These are phyloP conservation scores for Noctilio leporinus DNA, from an alignment of 2,113 vertebrate genomes.

Conservation along the genomic window DNA sequence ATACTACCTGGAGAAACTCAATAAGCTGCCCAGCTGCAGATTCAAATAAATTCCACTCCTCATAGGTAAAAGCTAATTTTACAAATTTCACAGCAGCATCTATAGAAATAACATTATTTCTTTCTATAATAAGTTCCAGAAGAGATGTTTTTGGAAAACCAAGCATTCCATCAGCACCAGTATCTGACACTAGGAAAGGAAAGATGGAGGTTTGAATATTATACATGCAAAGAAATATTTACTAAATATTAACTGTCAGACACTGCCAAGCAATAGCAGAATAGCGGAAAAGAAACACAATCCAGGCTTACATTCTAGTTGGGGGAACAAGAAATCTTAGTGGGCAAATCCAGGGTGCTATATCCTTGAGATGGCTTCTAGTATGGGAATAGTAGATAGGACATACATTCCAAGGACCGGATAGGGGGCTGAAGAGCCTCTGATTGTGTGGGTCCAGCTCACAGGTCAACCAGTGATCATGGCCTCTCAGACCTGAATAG, in stretches of 20 bases:
- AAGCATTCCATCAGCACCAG: constrained; percentile 3
- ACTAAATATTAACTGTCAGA: background rate
- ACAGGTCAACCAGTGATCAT: background rate
- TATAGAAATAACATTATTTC: constrained; percentile 81
- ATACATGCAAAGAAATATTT: background rate
- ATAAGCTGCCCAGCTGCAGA: constrained; percentile 77
- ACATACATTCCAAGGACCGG: background rate
- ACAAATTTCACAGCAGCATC: constrained; percentile 86
- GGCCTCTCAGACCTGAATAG: background rate
- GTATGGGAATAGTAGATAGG: background rate
- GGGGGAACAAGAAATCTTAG: background rate
- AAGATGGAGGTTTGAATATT: background rate
- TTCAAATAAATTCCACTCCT: constrained; percentile 85
- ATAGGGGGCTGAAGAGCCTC: background rate
- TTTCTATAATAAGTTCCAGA: constrained; percentile 26
- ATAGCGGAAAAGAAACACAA: background rate
- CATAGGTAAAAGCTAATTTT: constrained; percentile 90
- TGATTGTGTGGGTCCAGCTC: background rate
- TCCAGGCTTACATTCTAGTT: background rate
- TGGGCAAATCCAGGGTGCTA: background rate
- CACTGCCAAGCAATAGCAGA: background rate
- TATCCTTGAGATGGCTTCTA: background rate
- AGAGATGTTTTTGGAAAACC: constrained; percentile 42
- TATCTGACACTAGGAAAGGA: constrained; percentile 42
- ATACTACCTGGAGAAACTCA: constrained; percentile 85